A percentile compares a stretch with the other conserved stretches of the same genome.
Conservation (phyloP, 2,797 vertebrate species). For the Manis crassicaudata region DNA sequence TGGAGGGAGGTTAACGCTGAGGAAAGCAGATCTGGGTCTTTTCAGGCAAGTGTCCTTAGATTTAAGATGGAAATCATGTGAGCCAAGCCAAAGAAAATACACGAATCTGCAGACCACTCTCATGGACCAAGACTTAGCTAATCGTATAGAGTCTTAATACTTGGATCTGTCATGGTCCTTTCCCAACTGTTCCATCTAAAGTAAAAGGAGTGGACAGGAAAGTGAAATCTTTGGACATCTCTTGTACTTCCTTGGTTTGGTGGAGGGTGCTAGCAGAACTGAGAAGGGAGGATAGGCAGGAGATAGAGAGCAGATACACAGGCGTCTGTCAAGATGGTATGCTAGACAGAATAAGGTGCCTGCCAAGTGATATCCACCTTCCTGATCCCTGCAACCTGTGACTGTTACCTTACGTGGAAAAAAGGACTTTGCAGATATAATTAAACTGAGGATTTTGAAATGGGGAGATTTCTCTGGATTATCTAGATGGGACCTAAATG, state of each 20-base stretch:
- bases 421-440: background rate
- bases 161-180: background rate
- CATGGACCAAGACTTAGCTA: background rate
- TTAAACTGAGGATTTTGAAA: background rate
- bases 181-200: background rate
- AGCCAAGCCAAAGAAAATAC: slow-evolving; percentile 36
- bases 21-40: slow-evolving; percentile 8
- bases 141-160: background rate
- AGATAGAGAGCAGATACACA: background rate
- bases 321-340: background rate
- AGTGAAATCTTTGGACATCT: background rate
- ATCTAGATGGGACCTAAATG: background rate
- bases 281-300: background rate
- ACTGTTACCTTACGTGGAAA: background rate
- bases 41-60: slow-evolving; percentile 15
- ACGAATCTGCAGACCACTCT: slow-evolving; percentile 30
- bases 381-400: background rate
- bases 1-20: slow-evolving; percentile 29
- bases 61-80: slow-evolving; percentile 49
- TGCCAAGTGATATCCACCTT: background rate
- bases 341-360: background rate
- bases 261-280: background rate
- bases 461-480: background rate
- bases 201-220: background rate
- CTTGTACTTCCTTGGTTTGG: background rate